Evolutionary conservation across 92 coral and sea anemone genomes (phyloP).

Genomic region (Scolanthus callimorphus): DNA sequence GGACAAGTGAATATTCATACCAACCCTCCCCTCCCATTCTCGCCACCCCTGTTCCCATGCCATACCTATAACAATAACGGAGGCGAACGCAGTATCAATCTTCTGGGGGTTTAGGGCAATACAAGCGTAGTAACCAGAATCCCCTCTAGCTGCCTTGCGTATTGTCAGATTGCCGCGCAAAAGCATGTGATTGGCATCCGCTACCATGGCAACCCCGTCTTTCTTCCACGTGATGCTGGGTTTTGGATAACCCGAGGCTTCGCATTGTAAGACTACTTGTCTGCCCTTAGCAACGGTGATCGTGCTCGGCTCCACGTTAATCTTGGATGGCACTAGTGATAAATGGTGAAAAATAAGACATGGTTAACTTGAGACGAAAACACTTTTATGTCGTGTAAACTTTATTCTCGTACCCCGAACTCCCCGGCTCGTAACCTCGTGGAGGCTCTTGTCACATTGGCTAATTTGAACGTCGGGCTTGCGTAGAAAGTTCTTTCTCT

Average conservation of each 20-base stretch:
- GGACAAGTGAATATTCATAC: too few species aligned
- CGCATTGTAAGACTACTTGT: conserved; percentile 10
- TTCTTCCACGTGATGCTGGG: conserved; percentile 40
- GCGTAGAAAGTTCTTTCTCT: too few species aligned
- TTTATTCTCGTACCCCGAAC: too few species aligned
- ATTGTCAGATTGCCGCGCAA: conserved; percentile 2
- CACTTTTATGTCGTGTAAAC: too few species aligned
- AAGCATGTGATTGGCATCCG: conserved; percentile 21
- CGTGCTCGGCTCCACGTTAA: neutral
- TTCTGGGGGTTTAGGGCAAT: conserved; percentile 60
- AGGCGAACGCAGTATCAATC: conserved; percentile 11
- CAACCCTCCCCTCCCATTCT: too few species aligned
- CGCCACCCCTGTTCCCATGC: too few species aligned
- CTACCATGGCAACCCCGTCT: conserved; percentile 28
- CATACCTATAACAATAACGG: conserved; percentile 23
- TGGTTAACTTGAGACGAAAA: too few species aligned
- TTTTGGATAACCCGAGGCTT: conserved; percentile 9
- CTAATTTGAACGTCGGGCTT: too few species aligned
- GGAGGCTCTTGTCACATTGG: too few species aligned
- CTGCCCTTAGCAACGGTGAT: neutral
- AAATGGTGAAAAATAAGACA: too few species aligned
- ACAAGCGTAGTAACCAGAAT: conserved; percentile 56
- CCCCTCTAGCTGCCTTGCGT: conserved; percentile 14
- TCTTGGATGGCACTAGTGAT: conserved; percentile 11
- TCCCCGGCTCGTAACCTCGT: too few species aligned